Evolutionary conservation across 2,113 vertebrate species (phyloP), one percentile per base, ranked within the genome.

Genomic region (Notothenia coriiceps): DNA sequence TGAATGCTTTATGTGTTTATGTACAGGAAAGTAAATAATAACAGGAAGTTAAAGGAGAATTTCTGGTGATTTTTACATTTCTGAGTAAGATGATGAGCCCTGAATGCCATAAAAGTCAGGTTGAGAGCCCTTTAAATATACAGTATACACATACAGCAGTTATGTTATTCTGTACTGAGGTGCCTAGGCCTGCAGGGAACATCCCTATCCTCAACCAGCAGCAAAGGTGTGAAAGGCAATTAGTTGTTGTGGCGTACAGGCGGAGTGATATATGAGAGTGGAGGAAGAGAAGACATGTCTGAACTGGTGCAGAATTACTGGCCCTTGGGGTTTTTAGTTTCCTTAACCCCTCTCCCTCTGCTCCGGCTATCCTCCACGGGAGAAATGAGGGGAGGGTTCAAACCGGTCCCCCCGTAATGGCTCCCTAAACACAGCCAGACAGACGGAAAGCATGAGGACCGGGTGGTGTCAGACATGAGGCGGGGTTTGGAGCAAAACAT

Each of bases 191-290:
- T 81, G 65, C 35, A 52, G 91, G 89, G 90, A 89, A 59, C 35
- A 46, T 80, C 83, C 78, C 82, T 22, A 47, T 84, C 83, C 25
- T 29, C 33, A 18, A 82, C 84, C 92, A 93, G 91, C 91, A 90
- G 57, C 65, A 72, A 81, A 94, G 88, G 94, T 95, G 94, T 87
- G 92, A 95, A 93, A 94, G 90, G 88, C 93, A 95, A 94, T 95
- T 95, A 95, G 90, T 77, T 49, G 84, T 78, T 81, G 71, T 85
- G 84, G 62, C 20, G 50, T 72, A 71, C 70, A 54, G 73, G 70
- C 11, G 72, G 76, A 54, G 73, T 81, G 86, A 83, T 83, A 68
- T 67, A 87, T 62, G 87, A 83, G 92, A 57, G 70, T 52, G 50
- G 80, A 75, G 87, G 89, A 87, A 81, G 87, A 79, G 88, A 25